phyloP scores from a whole-genome alignment of 2,888 invertebrate species.

The Capitulum mitella region DNA sequence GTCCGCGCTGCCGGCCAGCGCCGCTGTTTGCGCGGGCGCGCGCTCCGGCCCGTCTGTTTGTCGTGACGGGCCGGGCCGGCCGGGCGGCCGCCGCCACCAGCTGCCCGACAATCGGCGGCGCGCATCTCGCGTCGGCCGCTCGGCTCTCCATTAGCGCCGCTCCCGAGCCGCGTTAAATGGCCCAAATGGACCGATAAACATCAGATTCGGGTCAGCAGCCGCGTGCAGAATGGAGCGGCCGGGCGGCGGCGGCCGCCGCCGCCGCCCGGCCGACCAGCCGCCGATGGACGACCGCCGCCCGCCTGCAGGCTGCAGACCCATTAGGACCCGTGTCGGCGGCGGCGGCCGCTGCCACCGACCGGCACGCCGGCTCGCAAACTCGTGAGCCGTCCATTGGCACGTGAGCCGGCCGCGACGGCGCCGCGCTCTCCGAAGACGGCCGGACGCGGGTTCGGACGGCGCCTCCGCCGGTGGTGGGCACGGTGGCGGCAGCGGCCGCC shows the following conservation, averaged over 20 bases:
- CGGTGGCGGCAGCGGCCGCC: too few relatives aligned
- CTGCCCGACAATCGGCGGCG: background rate
- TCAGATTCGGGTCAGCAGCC: background rate
- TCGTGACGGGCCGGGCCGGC: background rate
- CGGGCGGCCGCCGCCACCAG: background rate
- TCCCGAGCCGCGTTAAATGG: conserved; percentile 3
- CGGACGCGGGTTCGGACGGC: too few relatives aligned
- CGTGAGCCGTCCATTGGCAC: too few relatives aligned
- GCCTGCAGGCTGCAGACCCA: too few relatives aligned
- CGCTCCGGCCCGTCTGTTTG: background rate
- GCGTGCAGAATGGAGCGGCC: background rate
- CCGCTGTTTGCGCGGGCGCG: background rate
- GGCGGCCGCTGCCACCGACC: too few relatives aligned
- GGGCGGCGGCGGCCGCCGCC: background rate
- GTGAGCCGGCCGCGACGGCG: too few relatives aligned
- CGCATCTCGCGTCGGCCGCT: background rate
- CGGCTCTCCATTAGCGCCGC: conserved; percentile 17
- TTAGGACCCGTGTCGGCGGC: too few relatives aligned
- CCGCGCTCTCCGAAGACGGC: too few relatives aligned
- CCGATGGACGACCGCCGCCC: too few relatives aligned
- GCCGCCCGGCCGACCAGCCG: background rate
- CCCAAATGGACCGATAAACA: conserved; percentile 17
- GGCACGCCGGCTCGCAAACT: too few relatives aligned
- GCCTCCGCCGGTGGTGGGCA: too few relatives aligned
- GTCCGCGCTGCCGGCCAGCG: background rate